phyloP scores from a whole-genome alignment of 2,888 invertebrate genomes.

The Drepanosiphum platanoidis region DNA sequence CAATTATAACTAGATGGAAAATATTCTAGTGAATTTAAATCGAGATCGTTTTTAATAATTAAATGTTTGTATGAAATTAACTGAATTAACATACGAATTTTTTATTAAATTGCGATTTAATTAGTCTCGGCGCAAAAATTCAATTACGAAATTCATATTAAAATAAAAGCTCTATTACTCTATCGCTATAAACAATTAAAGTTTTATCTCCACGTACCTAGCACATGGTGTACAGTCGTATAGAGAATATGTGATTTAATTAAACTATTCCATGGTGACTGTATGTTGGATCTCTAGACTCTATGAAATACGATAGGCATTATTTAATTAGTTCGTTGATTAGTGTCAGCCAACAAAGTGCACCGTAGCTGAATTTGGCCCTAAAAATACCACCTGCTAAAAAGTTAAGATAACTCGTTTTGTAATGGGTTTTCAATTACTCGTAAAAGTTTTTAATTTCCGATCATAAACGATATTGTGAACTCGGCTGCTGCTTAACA shows the following conservation, averaged over 20 bases:
- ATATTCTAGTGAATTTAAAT: background rate
- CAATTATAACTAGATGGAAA: background rate
- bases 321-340: too few species aligned
- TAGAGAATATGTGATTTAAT: background rate
- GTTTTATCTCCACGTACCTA: background rate
- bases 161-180: constrained; percentile 15
- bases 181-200: background rate
- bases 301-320: too few species aligned
- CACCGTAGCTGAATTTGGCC: too few species aligned
- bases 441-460: background rate
- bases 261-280: background rate
- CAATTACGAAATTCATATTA: constrained; percentile 4
- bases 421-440: background rate
- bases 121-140: background rate
- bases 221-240: background rate
- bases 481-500: background rate
- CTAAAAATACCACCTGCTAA: too few species aligned
- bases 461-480: background rate
- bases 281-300: too few species aligned
- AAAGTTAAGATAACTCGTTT: background rate
- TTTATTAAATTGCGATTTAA: background rate
- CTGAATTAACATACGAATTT: too few species aligned
- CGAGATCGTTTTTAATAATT: background rate
- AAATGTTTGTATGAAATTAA: background rate
- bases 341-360: too few species aligned